Percentiles rank a stretch among this genome's conserved stretches.
These are phyloP conservation scores for Phenganax stokvisi DNA, from an alignment of 92 coral and sea anemone genomes.

Conservation along the genomic window DNA sequence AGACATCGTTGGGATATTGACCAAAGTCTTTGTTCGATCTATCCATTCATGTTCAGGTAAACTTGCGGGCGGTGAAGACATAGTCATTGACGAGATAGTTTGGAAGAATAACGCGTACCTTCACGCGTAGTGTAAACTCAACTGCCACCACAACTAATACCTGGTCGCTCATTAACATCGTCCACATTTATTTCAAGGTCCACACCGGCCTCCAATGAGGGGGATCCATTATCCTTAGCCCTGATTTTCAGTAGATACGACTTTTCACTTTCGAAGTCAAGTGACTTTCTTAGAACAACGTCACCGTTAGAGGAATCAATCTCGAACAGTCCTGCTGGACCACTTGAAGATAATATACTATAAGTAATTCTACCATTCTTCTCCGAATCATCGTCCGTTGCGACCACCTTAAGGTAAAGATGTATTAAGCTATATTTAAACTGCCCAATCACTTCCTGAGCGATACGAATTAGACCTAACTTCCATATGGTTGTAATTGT, in stretches of 20 bases:
- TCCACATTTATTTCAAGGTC: conserved; percentile 43
- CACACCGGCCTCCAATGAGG: conserved; percentile 35
- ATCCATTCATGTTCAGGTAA: too few relatives aligned
- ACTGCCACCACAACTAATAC: conserved; percentile 53
- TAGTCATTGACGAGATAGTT: too few relatives aligned
- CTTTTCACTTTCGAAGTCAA: conserved; percentile 56
- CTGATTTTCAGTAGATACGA: conserved; percentile 53
- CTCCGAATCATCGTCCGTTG: conserved; percentile 1
- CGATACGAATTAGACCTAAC: too few relatives aligned
- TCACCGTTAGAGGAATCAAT: conserved; percentile 53
- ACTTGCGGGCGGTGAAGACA: too few relatives aligned
- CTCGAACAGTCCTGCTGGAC: conserved; percentile 47
- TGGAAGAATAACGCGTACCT: background rate
- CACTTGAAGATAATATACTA: conserved; percentile 58
- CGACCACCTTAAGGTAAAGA: background rate
- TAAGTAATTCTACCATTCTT: conserved; percentile 21
- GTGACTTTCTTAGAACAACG: conserved; percentile 45
- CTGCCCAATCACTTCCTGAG: too few relatives aligned
- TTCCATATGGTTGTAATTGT: too few relatives aligned
- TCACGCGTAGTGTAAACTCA: conserved; percentile 56
- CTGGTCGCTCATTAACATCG: conserved; percentile 69
- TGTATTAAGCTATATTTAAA: too few relatives aligned
- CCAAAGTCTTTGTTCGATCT: too few relatives aligned
- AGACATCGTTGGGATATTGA: too few relatives aligned
- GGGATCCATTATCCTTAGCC: conserved; percentile 62